These are phyloP conservation scores for Apis laboriosa DNA, from an alignment of 1,140 invertebrate species.

Conservation along the genomic window DNA sequence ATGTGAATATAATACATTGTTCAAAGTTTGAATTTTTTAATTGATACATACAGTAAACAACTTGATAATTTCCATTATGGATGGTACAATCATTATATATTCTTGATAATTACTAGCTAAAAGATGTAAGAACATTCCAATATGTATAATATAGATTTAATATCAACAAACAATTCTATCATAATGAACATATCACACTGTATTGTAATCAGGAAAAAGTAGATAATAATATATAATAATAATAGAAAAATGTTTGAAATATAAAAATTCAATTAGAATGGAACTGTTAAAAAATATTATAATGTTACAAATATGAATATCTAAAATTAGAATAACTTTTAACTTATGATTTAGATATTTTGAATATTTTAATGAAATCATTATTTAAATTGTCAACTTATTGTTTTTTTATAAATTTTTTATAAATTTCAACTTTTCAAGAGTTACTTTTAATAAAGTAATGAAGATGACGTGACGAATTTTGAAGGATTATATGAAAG, in stretches of 20 bases:
- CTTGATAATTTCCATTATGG: slow-evolving; percentile 17
- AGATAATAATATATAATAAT: too few species aligned
- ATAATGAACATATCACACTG: too few species aligned
- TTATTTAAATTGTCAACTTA: neutral
- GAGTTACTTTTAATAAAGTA: neutral
- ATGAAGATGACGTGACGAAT: neutral
- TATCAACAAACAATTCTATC: too few species aligned
- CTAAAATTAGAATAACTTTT: too few species aligned
- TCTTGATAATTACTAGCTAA: neutral
- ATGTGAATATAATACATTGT: neutral
- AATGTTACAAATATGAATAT: too few species aligned
- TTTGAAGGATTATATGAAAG: neutral
- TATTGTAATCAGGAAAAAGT: too few species aligned
- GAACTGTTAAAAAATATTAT: too few species aligned
- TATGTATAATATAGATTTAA: neutral
- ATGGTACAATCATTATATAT: neutral
- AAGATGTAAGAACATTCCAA: neutral
- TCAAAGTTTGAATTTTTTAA: slow-evolving; percentile 1
- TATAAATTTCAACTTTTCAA: neutral
- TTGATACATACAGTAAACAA: neutral
- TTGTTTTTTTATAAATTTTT: neutral
- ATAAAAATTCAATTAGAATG: too few species aligned
- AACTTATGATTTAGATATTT: neutral
- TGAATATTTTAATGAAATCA: neutral
- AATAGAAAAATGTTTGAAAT: too few species aligned